Evolutionary conservation across 2,888 invertebrate genomes (phyloP).

Genomic region (Phragmatobia fuliginosa): DNA sequence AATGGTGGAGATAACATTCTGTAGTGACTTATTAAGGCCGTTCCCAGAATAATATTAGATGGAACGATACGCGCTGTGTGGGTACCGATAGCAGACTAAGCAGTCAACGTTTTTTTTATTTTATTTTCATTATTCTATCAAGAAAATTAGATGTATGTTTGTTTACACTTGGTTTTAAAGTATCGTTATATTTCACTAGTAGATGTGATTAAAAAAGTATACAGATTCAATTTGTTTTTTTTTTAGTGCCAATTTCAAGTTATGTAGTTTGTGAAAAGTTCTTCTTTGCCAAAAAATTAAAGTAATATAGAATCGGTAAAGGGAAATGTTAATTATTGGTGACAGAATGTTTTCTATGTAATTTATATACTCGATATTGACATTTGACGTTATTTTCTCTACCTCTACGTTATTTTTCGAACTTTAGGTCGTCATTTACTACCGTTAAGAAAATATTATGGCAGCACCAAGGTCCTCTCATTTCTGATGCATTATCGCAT

Average conservation of each 20-base stretch:
- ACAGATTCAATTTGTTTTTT: background rate
- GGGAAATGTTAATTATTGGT: background rate
- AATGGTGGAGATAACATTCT: constrained; percentile 87
- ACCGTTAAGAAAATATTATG: too few species aligned
- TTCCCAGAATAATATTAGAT: constrained; percentile 88
- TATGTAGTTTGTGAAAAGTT: background rate
- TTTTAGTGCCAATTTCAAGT: background rate
- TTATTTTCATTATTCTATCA: background rate
- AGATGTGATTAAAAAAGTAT: background rate
- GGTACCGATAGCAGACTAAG: constrained; percentile 63
- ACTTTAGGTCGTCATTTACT: too few species aligned
- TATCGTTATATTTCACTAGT: background rate
- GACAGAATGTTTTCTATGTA: background rate
- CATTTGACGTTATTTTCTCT: too few species aligned
- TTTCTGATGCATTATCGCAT: too few species aligned
- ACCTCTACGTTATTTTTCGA: too few species aligned
- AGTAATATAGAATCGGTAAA: background rate
- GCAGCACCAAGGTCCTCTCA: too few species aligned
- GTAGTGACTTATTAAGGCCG: constrained; percentile 88
- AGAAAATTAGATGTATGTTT: background rate
- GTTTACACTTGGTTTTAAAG: background rate
- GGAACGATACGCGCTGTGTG: constrained; percentile 79
- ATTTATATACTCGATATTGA: background rate
- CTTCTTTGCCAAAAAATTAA: background rate
- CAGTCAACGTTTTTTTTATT: background rate